Evolutionary conservation across 2,113 vertebrate genomes (phyloP), one percentile per base, ranked within the genome.

Genomic region (Archilochus colubris): DNA sequence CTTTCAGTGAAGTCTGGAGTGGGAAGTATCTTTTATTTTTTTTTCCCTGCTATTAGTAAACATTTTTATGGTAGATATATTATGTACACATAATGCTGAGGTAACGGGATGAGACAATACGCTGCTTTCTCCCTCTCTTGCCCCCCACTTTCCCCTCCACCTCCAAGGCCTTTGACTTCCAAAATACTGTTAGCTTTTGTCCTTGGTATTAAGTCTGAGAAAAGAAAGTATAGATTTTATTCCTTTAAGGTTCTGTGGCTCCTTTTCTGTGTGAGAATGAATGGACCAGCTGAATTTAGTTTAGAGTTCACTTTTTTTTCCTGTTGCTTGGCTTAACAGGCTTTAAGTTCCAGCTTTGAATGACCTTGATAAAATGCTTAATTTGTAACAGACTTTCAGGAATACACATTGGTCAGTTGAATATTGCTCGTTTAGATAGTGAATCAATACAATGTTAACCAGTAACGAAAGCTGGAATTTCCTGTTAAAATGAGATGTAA

Each of bases 1-100:
- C 95, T 94, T 91, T 96, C 95, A 96, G 95, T 94, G 95, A 94
- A 96, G 94, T 96, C 93, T 95, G 95, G 89, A 94, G 96, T 95
- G 89, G 96, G 91, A 95, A 95, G 85, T 94, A 64, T 88, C 96
- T 96, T 88, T 95, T 86, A n/a, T 72, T 82, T 91, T 84, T 82
- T 94, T 85, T 21, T 84, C 50, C 82, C 92, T 93, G 95, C 96
- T 95, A 94, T 95, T 95, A 96, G 92, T 95, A 97, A 97, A 96
- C 93, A 86, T 97, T 97, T 96, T 85, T 96, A 89, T 94, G 86
- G 91, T 96, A 96, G 88, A 76, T 96, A 91, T 88, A 94, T 94
- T 96, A 94, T 92, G 86, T 97, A 96, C 88, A 94, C 93, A 82
- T 95, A 95, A 96, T 91, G 93, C 94, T 95, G 93, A 95, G 95